Base-by-base conservation (phyloP, 2,888 invertebrate species). In the Lithophane socia region DNA sequence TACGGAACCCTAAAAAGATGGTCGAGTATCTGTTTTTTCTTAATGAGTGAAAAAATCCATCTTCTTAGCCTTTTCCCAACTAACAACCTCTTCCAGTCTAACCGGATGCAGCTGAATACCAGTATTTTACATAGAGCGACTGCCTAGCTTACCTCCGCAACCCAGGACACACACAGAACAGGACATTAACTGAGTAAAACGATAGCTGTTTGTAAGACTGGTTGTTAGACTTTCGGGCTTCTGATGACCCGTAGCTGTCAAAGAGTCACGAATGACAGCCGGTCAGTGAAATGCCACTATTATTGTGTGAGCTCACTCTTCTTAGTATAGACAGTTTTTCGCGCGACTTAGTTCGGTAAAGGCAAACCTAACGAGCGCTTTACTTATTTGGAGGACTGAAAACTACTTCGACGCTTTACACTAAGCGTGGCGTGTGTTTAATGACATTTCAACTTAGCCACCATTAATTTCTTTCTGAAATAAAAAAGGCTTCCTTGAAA, bases 361-460 rank as follows among this genome's bases (percentile, higher is more conserved):
- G 10, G 12, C 4, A 56, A 56, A 52, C 18, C 49, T 18, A 52
- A 18, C 52, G 52, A 52, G 10, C 7, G 1, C 16, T 68, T 37
- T 49, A 37, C 2, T n/a, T 21, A 29, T 44, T 70, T n/a, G n/a
- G n/a, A 66, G 10, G 5, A n/a, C 10, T 47, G 5, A 1, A n/a
- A 37, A 8, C 49, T 12, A 18, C 3, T 24, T 65, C 44, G 10
- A 24, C n/a, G 3, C 24, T 21, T 29, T 2, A 29, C 18, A 7
- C 3, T 21, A 18, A 68, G 0, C 8, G n/a, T 18, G 21, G n/a
- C 21, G 16, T 24, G 4, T 8, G 8, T 37, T 47, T 54, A 65
- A 78, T 78, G 18, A 37, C 18, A 10, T 75, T 78, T 21, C 4
- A 54, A 37, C 24, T 24, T 24, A 21, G 8, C 8, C 16, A 5